phyloP scores from a whole-genome alignment of 2,888 invertebrate species.

The Piscicola geometra region DNA sequence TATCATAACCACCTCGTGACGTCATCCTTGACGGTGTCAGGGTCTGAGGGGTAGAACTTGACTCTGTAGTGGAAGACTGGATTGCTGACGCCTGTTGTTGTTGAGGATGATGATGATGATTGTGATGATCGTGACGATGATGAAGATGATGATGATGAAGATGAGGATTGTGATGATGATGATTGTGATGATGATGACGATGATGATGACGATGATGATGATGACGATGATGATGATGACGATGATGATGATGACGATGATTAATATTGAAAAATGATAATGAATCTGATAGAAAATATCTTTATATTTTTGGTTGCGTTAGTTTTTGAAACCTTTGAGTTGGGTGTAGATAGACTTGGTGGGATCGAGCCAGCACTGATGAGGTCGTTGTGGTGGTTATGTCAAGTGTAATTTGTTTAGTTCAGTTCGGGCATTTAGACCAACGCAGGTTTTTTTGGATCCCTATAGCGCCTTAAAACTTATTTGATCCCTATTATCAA shows the following conservation, averaged over 20 bases:
- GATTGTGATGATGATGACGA: not conserved
- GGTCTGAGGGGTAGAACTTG: conserved; percentile 95
- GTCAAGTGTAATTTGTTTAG: too few species aligned
- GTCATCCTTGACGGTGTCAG: conserved; percentile 86
- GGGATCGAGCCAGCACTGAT: conserved; percentile 87
- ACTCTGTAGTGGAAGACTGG: conserved; percentile 91
- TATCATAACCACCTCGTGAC: conserved; percentile 70
- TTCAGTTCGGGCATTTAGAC: too few species aligned
- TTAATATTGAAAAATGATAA: too few species aligned
- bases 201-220: too few species aligned
- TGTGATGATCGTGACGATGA: not conserved
- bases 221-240: too few species aligned
- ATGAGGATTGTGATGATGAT: not conserved
- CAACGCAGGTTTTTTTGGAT: too few species aligned
- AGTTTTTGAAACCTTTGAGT: conserved; percentile 70
- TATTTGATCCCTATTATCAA: too few species aligned
- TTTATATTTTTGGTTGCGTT: too few species aligned
- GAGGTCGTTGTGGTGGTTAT: not conserved
- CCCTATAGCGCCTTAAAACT: too few species aligned
- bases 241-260: too few species aligned
- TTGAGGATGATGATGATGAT: not conserved
- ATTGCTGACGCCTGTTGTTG: conserved; percentile 73
- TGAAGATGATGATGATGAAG: not conserved
- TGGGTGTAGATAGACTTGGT: conserved; percentile 82
- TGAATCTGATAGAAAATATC: too few species aligned